Conservation (phyloP, 2,797 vertebrate genomes). For the Gadopsis bispinosus region DNA sequence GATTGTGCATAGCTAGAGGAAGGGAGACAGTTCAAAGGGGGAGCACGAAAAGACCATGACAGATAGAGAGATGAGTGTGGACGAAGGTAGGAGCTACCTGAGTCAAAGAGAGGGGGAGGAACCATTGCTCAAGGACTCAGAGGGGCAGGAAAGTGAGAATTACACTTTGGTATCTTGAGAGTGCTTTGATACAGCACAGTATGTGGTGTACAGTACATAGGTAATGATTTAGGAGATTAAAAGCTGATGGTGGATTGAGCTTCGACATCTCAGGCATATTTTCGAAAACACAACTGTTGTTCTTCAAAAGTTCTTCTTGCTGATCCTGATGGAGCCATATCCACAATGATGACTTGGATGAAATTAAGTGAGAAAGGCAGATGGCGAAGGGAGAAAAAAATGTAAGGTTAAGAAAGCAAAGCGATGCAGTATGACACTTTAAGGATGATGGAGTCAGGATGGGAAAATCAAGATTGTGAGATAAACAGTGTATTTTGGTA, state of each 20-base stretch:
- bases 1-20: slow-evolving; percentile 45
- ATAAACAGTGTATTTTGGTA: slow-evolving; percentile 58
- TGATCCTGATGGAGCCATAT: slow-evolving; percentile 44
- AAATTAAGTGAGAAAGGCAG: slow-evolving; percentile 53
- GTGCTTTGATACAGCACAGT: slow-evolving; percentile 36
- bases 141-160: slow-evolving; percentile 61
- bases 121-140: slow-evolving; percentile 51
- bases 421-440: slow-evolving; percentile 26
- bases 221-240: slow-evolving; percentile 35
- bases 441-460: slow-evolving; percentile 47
- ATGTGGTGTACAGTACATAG: slow-evolving; percentile 45
- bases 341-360: slow-evolving; percentile 12
- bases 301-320: slow-evolving; percentile 47
- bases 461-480: slow-evolving; percentile 53
- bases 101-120: slow-evolving; percentile 45
- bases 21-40: slow-evolving; percentile 51
- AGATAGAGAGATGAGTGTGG: slow-evolving; percentile 40
- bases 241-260: slow-evolving; percentile 20
- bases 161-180: slow-evolving; percentile 49
- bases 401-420: slow-evolving; percentile 18
- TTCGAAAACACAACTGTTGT: slow-evolving; percentile 48
- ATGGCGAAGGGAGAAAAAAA: slow-evolving; percentile 34
- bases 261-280: slow-evolving; percentile 17
- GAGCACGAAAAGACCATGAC: slow-evolving; percentile 45
- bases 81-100: slow-evolving; percentile 44